phyloP scores from a whole-genome alignment of 2,797 vertebrate genomes.

The Serranus cabrilla region DNA sequence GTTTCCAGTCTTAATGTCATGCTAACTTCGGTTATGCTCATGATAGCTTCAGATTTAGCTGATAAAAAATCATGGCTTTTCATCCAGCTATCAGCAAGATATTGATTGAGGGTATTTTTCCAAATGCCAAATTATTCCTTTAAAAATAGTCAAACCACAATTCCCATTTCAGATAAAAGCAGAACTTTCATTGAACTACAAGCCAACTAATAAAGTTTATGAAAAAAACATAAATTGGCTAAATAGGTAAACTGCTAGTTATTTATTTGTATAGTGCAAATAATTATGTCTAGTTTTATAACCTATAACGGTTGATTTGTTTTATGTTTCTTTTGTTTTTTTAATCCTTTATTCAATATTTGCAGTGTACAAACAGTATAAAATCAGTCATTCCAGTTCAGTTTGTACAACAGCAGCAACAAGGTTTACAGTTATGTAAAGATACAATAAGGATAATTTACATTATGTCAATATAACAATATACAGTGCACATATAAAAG shows the following conservation, averaged over 20 bases:
- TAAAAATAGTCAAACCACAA: neutral
- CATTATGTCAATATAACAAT: too few relatives aligned
- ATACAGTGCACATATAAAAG: too few relatives aligned
- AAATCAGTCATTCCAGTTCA: too few relatives aligned
- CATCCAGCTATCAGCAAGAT: neutral
- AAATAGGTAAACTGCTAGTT: too few relatives aligned
- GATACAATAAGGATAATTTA: too few relatives aligned
- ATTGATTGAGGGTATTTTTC: neutral
- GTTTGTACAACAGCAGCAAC: too few relatives aligned
- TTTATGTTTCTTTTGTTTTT: too few relatives aligned
- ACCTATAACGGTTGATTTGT: neutral
- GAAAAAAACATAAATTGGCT: too few relatives aligned
- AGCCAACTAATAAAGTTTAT: too few relatives aligned
- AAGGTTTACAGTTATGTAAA: too few relatives aligned
- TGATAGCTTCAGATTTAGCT: neutral
- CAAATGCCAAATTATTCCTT: neutral
- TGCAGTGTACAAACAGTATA: too few relatives aligned
- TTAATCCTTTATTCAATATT: too few relatives aligned
- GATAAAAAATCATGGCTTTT: neutral
- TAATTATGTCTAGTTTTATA: neutral
- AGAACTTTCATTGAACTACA: neutral
- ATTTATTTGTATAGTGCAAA: neutral
- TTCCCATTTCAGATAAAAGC: neutral
- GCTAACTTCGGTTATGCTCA: neutral
- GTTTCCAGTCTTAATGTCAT: neutral